Conservation (phyloP, 2,888 invertebrate genomes). For the Prosapia bicincta region DNA sequence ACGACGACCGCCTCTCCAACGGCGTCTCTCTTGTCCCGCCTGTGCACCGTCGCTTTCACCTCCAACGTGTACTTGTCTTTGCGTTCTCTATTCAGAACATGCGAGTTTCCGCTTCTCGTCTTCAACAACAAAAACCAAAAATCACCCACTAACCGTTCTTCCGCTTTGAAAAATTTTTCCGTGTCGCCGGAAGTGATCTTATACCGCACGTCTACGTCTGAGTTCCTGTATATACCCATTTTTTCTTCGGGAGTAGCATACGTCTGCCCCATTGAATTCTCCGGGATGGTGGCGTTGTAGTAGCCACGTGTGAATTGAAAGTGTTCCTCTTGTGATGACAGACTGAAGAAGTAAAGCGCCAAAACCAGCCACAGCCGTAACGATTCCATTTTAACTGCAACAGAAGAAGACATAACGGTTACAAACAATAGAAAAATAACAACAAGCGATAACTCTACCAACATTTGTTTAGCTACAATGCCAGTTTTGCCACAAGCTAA, state of each 20-base stretch:
- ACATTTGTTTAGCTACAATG: too few relatives aligned
- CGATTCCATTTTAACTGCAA: not conserved
- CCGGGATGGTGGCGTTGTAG: slow-evolving; percentile 87
- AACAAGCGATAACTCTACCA: too few relatives aligned
- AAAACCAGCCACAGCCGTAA: not conserved
- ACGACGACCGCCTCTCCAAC: slow-evolving; percentile 64
- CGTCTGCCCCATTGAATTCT: slow-evolving; percentile 86
- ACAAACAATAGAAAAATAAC: too few relatives aligned
- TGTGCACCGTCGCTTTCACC: slow-evolving; percentile 64
- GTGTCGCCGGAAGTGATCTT: slow-evolving; percentile 83
- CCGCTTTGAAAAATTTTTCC: slow-evolving; percentile 87
- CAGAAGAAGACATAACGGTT: too few relatives aligned
- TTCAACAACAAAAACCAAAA: slow-evolving; percentile 89
- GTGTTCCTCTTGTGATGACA: not conserved
- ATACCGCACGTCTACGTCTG: slow-evolving; percentile 63
- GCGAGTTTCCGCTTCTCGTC: slow-evolving; percentile 78
- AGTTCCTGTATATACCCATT: slow-evolving; percentile 64
- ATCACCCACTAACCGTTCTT: slow-evolving; percentile 83
- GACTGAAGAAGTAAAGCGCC: not conserved
- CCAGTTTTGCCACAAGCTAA: too few relatives aligned
- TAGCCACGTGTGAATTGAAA: slow-evolving; percentile 60
- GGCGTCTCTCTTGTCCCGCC: slow-evolving; percentile 49
- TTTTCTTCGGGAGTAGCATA: slow-evolving; percentile 66
- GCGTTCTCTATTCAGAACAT: slow-evolving; percentile 89
- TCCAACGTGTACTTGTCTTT: slow-evolving; percentile 75